A percentile compares a stretch with the other conserved stretches of the same genome.
These are phyloP conservation scores for Drosophila malerkotliana DNA, from an alignment of 1,140 invertebrate genomes.

Conservation along the genomic window DNA sequence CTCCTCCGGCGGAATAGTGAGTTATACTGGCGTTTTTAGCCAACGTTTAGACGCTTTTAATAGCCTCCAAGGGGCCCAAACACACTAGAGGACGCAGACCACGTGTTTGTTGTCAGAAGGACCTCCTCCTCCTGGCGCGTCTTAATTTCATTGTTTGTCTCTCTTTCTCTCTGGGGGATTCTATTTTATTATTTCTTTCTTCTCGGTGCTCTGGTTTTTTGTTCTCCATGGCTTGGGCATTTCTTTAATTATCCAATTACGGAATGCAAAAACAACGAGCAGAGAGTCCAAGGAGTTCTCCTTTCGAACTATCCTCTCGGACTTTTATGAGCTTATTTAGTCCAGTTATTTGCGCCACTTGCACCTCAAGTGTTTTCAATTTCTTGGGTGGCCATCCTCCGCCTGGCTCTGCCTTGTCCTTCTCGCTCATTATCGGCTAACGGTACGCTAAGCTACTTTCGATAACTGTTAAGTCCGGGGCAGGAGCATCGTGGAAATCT, in stretches of 20 bases:
- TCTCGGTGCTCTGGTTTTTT: background rate
- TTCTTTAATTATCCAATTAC: constrained; percentile 82
- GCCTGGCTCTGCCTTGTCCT: background rate
- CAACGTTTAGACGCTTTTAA: constrained; percentile 78
- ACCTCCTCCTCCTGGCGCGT: background rate
- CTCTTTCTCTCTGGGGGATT: constrained; percentile 10
- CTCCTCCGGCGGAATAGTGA: constrained; percentile 38
- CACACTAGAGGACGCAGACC: constrained; percentile 25
- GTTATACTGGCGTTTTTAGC: constrained; percentile 74
- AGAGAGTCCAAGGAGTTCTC: background rate
- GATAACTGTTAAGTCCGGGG: constrained; percentile 56
- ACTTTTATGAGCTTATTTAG: constrained; percentile 62
- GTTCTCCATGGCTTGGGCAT: constrained; percentile 54
- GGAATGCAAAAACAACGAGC: constrained; percentile 51
- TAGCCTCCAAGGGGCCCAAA: constrained; percentile 49
- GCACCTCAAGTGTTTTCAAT: constrained; percentile 58
- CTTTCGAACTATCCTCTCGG: constrained; percentile 13
- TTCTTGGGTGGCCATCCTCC: constrained; percentile 8
- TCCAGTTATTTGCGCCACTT: constrained; percentile 33
- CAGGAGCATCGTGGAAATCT: background rate
- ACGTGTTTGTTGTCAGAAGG: constrained; percentile 42
- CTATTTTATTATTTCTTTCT: constrained; percentile 29
- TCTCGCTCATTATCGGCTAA: constrained; percentile 18
- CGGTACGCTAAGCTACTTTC: constrained; percentile 52
- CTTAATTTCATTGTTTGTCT: constrained; percentile 30